These are phyloP conservation scores for Argyra leucocephala DNA, from an alignment of 2,888 invertebrate genomes.

Conservation along the genomic window DNA sequence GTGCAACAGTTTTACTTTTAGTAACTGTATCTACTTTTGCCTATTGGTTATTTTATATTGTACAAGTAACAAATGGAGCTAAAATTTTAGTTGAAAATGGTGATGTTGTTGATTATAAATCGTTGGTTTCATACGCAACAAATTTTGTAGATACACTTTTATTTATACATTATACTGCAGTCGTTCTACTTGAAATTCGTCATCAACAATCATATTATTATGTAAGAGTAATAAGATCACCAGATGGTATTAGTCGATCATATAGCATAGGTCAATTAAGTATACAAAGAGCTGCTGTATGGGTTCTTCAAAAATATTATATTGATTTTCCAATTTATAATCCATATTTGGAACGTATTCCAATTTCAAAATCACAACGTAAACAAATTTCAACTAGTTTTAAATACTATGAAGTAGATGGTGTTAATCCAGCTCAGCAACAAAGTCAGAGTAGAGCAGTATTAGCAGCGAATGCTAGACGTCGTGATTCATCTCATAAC, in stretches of 20 bases:
- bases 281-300: conserved; percentile 90
- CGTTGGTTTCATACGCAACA: conserved; percentile 83
- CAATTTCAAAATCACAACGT: conserved; percentile 70
- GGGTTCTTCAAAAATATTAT: conserved; percentile 90
- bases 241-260: conserved; percentile 84
- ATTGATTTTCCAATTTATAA: conserved; percentile 95
- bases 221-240: conserved; percentile 84
- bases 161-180: conserved; percentile 89
- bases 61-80: conserved; percentile 75
- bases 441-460: conserved; percentile 62
- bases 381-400: conserved; percentile 70
- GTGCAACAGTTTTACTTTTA: conserved; percentile 79
- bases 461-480: conserved; percentile 66
- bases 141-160: conserved; percentile 88
- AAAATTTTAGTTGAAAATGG: conserved; percentile 65
- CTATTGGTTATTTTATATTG: conserved; percentile 96
- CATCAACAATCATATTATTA: conserved; percentile 85
- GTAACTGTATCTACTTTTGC: conserved; percentile 87
- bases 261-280: conserved; percentile 85
- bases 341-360: conserved; percentile 86
- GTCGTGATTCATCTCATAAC: conserved; percentile 87
- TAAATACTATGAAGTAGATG: conserved; percentile 97
- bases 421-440: conserved; percentile 57
- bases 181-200: conserved; percentile 84
- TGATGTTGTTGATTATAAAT: conserved; percentile 73